A percentile compares a stretch with the other conserved stretches of the same genome.
These are phyloP conservation scores for Paratrypauchen microcephalus DNA, from an alignment of 2,797 vertebrate genomes.

Conservation along the genomic window DNA sequence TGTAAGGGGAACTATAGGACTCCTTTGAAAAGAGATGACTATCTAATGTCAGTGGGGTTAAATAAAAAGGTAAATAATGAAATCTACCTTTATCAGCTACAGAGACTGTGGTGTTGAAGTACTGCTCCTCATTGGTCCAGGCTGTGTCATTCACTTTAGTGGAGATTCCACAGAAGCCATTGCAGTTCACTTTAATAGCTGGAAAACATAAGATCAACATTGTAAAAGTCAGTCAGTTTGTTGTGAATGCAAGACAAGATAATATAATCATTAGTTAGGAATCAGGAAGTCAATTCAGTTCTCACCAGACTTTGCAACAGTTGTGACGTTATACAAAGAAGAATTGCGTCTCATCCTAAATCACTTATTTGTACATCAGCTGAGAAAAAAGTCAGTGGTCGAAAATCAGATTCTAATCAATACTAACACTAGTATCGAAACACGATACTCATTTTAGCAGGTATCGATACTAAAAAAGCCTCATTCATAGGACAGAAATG, in stretches of 20 bases:
- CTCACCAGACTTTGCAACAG: neutral
- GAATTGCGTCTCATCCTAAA: neutral
- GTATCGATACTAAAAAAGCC: too few species aligned
- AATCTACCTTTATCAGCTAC: conserved; percentile 90
- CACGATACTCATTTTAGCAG: too few species aligned
- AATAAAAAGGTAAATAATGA: neutral
- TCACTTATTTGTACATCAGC: neutral
- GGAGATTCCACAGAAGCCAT: conserved; percentile 89
- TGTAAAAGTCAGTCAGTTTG: neutral
- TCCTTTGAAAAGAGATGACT: neutral
- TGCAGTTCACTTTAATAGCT: conserved; percentile 93
- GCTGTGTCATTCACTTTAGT: conserved; percentile 84
- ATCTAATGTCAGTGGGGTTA: neutral
- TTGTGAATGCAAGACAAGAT: too few species aligned
- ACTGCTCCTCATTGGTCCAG: conserved; percentile 87
- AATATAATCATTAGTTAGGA: neutral
- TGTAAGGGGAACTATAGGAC: neutral
- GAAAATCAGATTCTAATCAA: too few species aligned
- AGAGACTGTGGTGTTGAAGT: conserved; percentile 88
- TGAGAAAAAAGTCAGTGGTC: neutral
- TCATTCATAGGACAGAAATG: too few species aligned
- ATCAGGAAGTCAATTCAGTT: neutral
- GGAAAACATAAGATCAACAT: conserved; percentile 20
- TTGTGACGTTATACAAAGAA: neutral
- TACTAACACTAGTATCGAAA: too few species aligned